Evolutionary conservation across 2,888 invertebrate species (phyloP).

Genomic region (Enoplolaimus lenunculus): DNA sequence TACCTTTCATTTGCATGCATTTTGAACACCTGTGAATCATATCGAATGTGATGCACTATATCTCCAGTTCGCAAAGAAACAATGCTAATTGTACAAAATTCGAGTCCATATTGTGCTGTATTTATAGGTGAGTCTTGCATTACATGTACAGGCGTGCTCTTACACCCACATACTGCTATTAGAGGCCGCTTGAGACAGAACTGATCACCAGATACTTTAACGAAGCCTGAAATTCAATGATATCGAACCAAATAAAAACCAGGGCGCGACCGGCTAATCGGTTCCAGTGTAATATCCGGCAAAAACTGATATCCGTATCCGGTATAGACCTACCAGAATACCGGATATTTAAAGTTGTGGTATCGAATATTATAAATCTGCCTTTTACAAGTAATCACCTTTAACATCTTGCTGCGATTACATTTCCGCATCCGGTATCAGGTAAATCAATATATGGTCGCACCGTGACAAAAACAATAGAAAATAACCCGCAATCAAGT

Average conservation of each 20-base stretch:
- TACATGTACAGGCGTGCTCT: constrained; percentile 37
- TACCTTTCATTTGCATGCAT: constrained; percentile 42
- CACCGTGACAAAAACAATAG: no score
- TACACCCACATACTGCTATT: constrained; percentile 74
- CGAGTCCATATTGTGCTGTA: constrained; percentile 38
- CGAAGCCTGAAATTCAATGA: background rate
- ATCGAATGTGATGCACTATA: constrained; percentile 40
- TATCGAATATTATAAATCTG: no score
- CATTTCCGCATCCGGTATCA: no score
- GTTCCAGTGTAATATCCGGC: background rate
- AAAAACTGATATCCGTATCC: no score
- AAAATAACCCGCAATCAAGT: no score
- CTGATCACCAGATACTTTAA: constrained; percentile 48
- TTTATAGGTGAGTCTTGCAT: no score
- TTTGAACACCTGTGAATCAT: constrained; percentile 40
- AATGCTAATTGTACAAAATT: constrained; percentile 43
- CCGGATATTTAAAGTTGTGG: background rate
- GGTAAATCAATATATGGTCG: no score
- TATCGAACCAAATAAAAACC: no score
- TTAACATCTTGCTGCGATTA: no score
- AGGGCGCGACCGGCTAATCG: no score
- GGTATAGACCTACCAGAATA: background rate
- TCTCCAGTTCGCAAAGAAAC: constrained; percentile 43
- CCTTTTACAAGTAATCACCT: no score
- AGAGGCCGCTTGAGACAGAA: constrained; percentile 68